Conservation (phyloP, 2,888 invertebrate species). For the Corbicula japonica region DNA sequence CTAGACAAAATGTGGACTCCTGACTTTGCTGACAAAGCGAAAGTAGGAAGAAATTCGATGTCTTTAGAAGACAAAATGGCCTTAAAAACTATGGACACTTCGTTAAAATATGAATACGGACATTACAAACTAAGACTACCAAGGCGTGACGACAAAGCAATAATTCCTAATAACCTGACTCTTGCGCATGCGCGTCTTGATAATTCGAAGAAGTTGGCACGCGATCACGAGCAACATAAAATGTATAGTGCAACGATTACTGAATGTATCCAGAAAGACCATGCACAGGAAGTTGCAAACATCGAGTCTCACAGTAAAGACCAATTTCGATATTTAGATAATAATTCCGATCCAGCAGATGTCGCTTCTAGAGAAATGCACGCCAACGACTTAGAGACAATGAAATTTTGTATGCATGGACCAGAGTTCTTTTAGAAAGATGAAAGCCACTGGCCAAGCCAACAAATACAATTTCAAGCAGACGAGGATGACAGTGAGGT, state of each 20-base stretch:
- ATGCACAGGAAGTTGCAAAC: neutral
- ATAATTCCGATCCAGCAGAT: conserved; percentile 44
- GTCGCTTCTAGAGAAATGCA: conserved; percentile 32
- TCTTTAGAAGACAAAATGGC: neutral
- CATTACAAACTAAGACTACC: conserved; percentile 34
- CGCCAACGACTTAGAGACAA: neutral
- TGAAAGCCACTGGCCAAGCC: conserved; percentile 24
- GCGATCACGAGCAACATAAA: conserved; percentile 6
- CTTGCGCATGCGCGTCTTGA: neutral
- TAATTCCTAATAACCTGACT: conserved; percentile 7
- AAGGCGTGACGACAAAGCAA: conserved; percentile 7
- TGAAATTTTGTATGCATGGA: conserved; percentile 30
- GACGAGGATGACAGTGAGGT: conserved; percentile 26
- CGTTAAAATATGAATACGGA: conserved; percentile 3
- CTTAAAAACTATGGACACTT: conserved; percentile 3
- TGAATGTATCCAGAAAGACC: conserved; percentile 28
- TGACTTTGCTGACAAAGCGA: neutral
- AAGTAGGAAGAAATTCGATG: neutral
- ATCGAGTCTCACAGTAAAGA: neutral
- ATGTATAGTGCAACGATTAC: conserved; percentile 35
- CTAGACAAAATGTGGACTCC: neutral
- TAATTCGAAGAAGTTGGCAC: conserved; percentile 19
- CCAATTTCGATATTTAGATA: conserved; percentile 45
- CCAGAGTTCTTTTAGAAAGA: conserved; percentile 32
- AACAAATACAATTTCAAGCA: conserved; percentile 4